Evolutionary conservation across 2,888 invertebrate species (phyloP), one percentile per base, ranked within the genome.

Genomic region (Cartodere bifasciata): DNA sequence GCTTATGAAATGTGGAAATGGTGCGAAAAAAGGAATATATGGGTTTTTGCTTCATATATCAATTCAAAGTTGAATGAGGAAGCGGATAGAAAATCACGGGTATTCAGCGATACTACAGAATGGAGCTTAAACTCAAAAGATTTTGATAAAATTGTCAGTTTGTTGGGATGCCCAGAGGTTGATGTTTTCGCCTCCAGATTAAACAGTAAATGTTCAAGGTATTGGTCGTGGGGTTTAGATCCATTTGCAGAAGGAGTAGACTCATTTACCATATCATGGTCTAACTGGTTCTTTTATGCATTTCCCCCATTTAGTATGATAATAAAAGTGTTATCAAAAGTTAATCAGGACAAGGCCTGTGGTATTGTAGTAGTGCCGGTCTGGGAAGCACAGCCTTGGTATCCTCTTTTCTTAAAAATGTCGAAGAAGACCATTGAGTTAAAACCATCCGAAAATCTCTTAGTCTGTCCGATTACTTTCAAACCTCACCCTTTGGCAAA

Each of bases 301-400:
- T 37, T 37, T 23, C 37, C 28, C 6, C 35, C 35, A n/a, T 11
- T 16, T 2, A 7, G 7, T 9, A 7, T 20, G 9, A 20, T 20
- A 7, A 7, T 20, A 20, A 20, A 20, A n/a, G 7, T 7, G 7
- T 20, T 20, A n/a, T 7, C 7, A 20, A 20, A 20, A 20, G 20
- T 20, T 9, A n/a, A 7, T 7, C 7, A 20, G 7, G 44, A 49
- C 15, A 34, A 31, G 16, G 41, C 47, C 3, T 23, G 14, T n/a
- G 43, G 44, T 3, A 40, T 46, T 9, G 17, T 47, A 4, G 39
- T 46, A 2, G 43, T 45, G 5, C 44, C 40, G n/a, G n/a, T n/a
- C n/a, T n/a, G n/a, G n/a, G n/a, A n/a, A n/a, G n/a, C n/a, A n/a
- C n/a, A n/a, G n/a, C 11, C 9, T 11, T 9, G 9, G 9, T 24